Conservation (phyloP, 2,113 vertebrate species). For the Gobius niger region DNA sequence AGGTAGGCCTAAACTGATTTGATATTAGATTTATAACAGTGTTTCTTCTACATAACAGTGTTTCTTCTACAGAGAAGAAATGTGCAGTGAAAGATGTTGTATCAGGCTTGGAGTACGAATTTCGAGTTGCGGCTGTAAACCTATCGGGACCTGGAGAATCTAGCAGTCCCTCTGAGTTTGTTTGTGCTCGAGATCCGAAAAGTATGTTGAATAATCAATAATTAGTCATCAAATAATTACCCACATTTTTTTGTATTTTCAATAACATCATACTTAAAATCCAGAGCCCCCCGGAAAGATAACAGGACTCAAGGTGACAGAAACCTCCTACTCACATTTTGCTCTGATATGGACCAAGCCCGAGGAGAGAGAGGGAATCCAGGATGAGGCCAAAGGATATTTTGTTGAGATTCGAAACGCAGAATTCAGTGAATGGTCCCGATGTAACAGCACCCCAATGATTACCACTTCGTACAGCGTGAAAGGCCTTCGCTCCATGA, state of each 20-base stretch:
- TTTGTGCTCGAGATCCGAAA: conserved; percentile 78
- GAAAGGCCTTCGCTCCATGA: conserved; percentile 78
- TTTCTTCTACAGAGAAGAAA: conserved; percentile 74
- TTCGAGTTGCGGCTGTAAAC: conserved; percentile 85
- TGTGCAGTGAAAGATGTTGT: conserved; percentile 77
- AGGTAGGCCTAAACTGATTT: conserved; percentile 64
- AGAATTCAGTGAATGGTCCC: conserved; percentile 78
- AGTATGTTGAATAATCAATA: conserved; percentile 71
- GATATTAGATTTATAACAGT: neutral
- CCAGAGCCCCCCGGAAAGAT: conserved; percentile 83
- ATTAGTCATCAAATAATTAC: no score
- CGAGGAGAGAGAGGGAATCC: conserved; percentile 57
- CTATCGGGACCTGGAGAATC: conserved; percentile 81
- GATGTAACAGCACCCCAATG: conserved; percentile 74
- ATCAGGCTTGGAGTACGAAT: conserved; percentile 85
- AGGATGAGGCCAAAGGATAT: conserved; percentile 82
- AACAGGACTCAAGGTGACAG: conserved; percentile 80
- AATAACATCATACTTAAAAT: neutral
- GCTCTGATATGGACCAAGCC: conserved; percentile 84
- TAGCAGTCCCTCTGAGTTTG: conserved; percentile 79
- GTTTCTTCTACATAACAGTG: conserved; percentile 51
- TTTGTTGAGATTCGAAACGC: conserved; percentile 80
- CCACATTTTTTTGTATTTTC: neutral
- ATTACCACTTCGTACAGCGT: conserved; percentile 73
- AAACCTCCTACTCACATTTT: conserved; percentile 77